phyloP scores from a whole-genome alignment of 2,888 invertebrate species.

The Masnerella sp. region DNA sequence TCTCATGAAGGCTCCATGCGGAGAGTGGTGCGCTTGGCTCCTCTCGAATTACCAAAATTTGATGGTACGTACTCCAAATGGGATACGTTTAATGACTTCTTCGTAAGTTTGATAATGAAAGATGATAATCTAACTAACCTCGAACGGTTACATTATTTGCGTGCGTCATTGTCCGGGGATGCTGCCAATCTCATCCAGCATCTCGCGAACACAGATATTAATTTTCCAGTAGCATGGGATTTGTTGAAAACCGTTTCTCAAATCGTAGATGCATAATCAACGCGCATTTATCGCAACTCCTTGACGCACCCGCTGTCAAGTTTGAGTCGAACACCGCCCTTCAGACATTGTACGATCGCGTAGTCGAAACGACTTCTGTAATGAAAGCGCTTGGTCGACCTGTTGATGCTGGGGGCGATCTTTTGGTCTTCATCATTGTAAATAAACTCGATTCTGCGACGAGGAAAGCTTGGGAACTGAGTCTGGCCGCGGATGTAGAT shows the following conservation, averaged over 20 bases:
- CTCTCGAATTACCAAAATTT: neutral
- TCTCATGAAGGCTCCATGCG: too few relatives aligned
- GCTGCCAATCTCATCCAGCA: neutral
- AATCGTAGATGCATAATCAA: neutral
- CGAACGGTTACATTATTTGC: neutral
- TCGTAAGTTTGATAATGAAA: neutral
- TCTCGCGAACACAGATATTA: neutral
- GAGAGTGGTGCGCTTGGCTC: neutral
- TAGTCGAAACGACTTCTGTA: neutral
- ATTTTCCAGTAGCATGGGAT: neutral
- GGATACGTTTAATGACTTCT: neutral
- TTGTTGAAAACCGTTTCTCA: neutral
- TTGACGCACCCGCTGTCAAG: neutral
- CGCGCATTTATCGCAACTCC: neutral
- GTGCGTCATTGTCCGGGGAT: neutral
- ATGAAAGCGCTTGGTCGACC: neutral
- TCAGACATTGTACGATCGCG: neutral
- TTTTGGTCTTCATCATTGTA: neutral
- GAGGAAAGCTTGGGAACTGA: constrained; percentile 6
- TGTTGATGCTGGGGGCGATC: neutral
- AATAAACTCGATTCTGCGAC: constrained; percentile 7
- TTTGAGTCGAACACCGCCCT: neutral
- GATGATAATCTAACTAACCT: neutral
- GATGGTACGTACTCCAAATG: neutral
- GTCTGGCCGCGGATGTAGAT: neutral